Conservation (phyloP, 2,888 invertebrate species). For the Prosapia bicincta region DNA sequence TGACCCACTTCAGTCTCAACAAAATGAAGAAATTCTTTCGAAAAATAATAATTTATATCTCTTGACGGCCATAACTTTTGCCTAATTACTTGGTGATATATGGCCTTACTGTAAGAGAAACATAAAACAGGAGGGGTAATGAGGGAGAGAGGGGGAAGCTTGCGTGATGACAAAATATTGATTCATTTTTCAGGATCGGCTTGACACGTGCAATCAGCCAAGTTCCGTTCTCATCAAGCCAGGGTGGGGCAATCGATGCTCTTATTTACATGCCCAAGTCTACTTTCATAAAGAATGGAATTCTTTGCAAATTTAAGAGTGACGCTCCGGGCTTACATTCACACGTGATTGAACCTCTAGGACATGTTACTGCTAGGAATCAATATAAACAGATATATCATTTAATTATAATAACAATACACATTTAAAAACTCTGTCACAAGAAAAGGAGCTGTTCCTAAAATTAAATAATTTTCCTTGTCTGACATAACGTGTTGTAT, state of each 20-base stretch:
- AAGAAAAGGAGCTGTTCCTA: too few species aligned
- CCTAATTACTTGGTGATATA: not conserved
- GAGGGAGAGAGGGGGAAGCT: slow-evolving; percentile 5
- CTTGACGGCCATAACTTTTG: not conserved
- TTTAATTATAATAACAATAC: too few species aligned
- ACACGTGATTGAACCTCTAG: too few species aligned
- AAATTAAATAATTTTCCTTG: too few species aligned
- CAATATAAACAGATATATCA: too few species aligned
- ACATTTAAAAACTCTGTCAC: too few species aligned
- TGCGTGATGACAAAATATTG: slow-evolving; percentile 32
- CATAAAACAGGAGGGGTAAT: not conserved
- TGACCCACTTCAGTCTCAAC: not conserved
- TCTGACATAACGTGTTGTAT: too few species aligned
- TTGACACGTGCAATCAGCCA: slow-evolving; percentile 31
- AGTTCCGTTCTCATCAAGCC: slow-evolving; percentile 2
- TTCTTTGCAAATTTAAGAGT: not conserved
- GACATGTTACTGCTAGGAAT: too few species aligned
- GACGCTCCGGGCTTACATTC: too few species aligned
- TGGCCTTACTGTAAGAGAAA: not conserved
- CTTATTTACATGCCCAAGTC: not conserved
- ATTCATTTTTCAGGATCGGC: slow-evolving; percentile 32
- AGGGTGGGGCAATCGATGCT: slow-evolving; percentile 12
- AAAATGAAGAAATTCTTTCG: not conserved
- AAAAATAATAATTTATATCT: not conserved
- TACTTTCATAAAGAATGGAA: not conserved